A percentile compares a stretch with the other conserved stretches of the same genome.
Conservation (phyloP, 2,113 vertebrate species). For the Oryzias curvinotus region DNA sequence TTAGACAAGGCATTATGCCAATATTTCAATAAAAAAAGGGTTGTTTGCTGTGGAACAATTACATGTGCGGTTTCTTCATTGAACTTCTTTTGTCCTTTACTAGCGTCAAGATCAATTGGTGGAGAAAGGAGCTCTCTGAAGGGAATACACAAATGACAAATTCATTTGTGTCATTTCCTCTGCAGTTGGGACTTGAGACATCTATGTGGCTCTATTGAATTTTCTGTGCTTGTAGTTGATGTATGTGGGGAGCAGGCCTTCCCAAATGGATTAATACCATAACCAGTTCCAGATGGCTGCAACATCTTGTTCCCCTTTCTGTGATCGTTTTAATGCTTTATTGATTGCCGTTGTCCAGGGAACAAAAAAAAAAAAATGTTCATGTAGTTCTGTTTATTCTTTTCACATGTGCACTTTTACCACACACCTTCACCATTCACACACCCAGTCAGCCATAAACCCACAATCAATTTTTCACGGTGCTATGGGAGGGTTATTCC, state of each 20-base stretch:
- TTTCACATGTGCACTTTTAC: conserved; percentile 15
- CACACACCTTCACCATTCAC: conserved; percentile 3
- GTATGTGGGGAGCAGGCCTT: conserved; percentile 40
- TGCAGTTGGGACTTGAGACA: conserved; percentile 20
- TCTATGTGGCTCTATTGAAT: conserved; percentile 36
- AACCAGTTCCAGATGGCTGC: conserved; percentile 63
- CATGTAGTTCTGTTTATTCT: conserved; percentile 35
- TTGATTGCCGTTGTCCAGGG: conserved; percentile 67
- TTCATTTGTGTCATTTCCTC: conserved; percentile 41
- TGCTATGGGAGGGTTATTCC: conserved; percentile 40
- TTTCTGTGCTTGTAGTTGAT: conserved; percentile 48
- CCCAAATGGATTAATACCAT: conserved; percentile 70
- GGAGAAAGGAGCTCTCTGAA: conserved; percentile 12
- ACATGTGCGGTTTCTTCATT: neutral
- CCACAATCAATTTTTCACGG: conserved; percentile 65
- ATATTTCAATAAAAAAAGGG: neutral
- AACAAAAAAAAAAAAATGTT: conserved; percentile 29
- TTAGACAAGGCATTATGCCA: neutral
- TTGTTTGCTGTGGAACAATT: neutral
- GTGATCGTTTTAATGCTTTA: conserved; percentile 74
- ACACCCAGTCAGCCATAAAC: conserved; percentile 30
- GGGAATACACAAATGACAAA: conserved; percentile 37
- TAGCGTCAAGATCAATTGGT: conserved; percentile 15
- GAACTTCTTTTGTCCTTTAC: neutral
- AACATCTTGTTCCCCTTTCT: conserved; percentile 66